phyloP scores from a whole-genome alignment of 2,797 vertebrate species.

The Podarcis siculus region DNA sequence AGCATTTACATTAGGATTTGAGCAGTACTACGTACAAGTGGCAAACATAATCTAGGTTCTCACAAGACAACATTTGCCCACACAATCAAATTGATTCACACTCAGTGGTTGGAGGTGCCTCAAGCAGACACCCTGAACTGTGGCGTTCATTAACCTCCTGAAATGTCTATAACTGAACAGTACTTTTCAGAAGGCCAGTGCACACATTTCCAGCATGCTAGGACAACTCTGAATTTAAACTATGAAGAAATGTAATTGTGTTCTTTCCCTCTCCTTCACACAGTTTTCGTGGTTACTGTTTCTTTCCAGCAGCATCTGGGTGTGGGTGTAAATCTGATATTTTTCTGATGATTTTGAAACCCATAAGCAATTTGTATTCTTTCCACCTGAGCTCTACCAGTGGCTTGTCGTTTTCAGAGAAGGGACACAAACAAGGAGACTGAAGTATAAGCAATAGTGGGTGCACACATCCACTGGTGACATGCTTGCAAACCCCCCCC shows the following conservation, averaged over 20 bases:
- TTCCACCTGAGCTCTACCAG: fast-evolving
- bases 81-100: background rate
- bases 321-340: background rate
- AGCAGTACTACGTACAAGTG: background rate
- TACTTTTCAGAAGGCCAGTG: background rate
- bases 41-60: background rate
- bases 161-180: background rate
- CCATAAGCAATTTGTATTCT: slow-evolving; percentile 26
- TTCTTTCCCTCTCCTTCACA: no score
- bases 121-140: no score
- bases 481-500: no score
- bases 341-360: slow-evolving; percentile 21
- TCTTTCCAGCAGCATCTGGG: background rate
- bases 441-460: background rate
- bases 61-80: background rate
- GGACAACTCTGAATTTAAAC: background rate
- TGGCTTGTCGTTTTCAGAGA: background rate
- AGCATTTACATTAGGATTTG: background rate
- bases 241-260: background rate
- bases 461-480: background rate
- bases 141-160: background rate
- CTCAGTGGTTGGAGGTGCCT: background rate
- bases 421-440: background rate
- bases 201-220: background rate
- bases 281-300: background rate